Conservation (phyloP, 2,888 invertebrate species). For the Esperia sulphurella region DNA sequence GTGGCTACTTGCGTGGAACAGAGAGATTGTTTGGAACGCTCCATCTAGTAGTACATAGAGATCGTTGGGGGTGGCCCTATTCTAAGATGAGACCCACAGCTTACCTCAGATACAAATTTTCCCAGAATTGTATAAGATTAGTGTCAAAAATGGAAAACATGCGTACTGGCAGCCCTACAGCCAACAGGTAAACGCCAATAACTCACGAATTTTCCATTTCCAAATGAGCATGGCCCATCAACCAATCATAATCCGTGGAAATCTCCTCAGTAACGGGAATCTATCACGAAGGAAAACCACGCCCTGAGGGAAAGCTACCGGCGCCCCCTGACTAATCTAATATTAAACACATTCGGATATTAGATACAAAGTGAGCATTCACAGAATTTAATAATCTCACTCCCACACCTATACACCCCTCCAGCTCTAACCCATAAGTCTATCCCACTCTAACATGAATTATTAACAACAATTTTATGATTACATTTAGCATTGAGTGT, state of each 20-base stretch:
- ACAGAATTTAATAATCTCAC: constrained; percentile 76
- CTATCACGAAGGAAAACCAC: constrained; percentile 55
- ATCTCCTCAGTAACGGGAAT: constrained; percentile 52
- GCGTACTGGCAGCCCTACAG: no score
- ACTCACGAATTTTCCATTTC: constrained; percentile 45
- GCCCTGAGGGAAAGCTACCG: constrained; percentile 39
- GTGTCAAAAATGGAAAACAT: no score
- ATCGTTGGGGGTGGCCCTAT: no score
- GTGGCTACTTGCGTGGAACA: no score
- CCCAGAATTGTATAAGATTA: no score
- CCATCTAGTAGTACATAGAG: no score
- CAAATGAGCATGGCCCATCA: constrained; percentile 50
- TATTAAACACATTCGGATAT: constrained; percentile 78
- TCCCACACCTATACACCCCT: constrained; percentile 44
- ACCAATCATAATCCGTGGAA: constrained; percentile 70
- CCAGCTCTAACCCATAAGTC: constrained; percentile 28
- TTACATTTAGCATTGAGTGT: constrained; percentile 72
- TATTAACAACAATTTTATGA: constrained; percentile 79
- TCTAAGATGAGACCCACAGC: no score
- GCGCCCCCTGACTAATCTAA: constrained; percentile 69
- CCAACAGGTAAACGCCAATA: neutral
- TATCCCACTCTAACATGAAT: constrained; percentile 56
- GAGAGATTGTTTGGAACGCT: no score
- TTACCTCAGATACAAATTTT: no score
- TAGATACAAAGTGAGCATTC: constrained; percentile 79